These are phyloP conservation scores for Calliphora vomitoria DNA, from an alignment of 2,888 invertebrate genomes.

Conservation along the genomic window DNA sequence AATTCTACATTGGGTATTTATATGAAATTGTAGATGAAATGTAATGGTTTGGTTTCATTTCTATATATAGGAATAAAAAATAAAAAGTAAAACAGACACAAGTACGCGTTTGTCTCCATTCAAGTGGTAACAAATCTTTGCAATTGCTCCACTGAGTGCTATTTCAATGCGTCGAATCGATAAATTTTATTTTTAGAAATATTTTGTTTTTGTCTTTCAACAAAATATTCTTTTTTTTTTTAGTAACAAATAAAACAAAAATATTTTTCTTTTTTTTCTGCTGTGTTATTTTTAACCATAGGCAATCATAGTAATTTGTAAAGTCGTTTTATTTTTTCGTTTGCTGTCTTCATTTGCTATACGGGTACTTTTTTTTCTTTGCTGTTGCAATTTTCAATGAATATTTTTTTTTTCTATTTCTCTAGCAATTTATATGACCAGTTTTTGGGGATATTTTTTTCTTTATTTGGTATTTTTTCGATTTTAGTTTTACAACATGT, in stretches of 20 bases:
- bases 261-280: constrained; percentile 3
- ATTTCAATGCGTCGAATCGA: constrained; percentile 83
- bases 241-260: constrained; percentile 39
- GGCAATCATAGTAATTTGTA: constrained; percentile 73
- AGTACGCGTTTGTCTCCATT: constrained; percentile 72
- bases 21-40: constrained; percentile 36
- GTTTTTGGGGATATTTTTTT: constrained; percentile 46
- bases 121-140: constrained; percentile 78
- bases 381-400: constrained; percentile 47
- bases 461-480: not conserved
- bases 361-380: constrained; percentile 39
- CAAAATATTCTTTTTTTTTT: not conserved
- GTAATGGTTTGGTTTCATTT: not conserved
- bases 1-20: constrained; percentile 21
- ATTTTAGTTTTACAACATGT: constrained; percentile 44
- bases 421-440: constrained; percentile 21
- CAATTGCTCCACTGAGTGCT: constrained; percentile 82
- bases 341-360: constrained; percentile 29
- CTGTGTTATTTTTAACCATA: constrained; percentile 68
- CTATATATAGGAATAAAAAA: not conserved
- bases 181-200: constrained; percentile 79
- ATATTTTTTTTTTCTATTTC: constrained; percentile 35
- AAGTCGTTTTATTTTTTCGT: constrained; percentile 25
- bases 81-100: constrained; percentile 51
- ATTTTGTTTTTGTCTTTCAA: constrained; percentile 38